Evolutionary conservation across 2,797 vertebrate species (phyloP).

Genomic region (Fistularia tabacaria): DNA sequence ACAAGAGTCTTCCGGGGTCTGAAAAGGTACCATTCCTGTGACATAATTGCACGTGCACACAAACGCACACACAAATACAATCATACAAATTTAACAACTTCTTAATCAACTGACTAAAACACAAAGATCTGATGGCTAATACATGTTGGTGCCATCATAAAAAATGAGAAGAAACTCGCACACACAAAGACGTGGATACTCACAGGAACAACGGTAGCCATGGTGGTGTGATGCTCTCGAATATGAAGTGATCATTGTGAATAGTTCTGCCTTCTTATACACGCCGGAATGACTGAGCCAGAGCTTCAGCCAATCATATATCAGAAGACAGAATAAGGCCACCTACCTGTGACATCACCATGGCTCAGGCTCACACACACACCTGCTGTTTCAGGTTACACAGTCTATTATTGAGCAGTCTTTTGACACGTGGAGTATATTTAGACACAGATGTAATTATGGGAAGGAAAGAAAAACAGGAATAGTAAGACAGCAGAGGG

Average conservation of each 20-base stretch:
- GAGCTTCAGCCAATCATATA: slow-evolving; percentile 24
- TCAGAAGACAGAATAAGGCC: slow-evolving; percentile 9
- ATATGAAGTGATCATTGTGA: slow-evolving; percentile 1
- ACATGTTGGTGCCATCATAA: neutral
- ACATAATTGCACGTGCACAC: neutral
- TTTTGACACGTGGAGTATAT: slow-evolving; percentile 59
- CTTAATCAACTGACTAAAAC: neutral
- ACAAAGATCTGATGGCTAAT: neutral
- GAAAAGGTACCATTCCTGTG: too few relatives aligned
- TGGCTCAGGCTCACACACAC: slow-evolving; percentile 33
- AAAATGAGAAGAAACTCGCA: neutral
- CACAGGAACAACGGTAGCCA: slow-evolving; percentile 74
- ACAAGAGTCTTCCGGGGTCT: too few relatives aligned
- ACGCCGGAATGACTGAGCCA: slow-evolving; percentile 7
- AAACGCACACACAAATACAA: neutral
- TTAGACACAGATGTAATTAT: slow-evolving; percentile 50
- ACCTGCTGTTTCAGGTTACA: slow-evolving; percentile 51
- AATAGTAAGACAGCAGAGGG: neutral
- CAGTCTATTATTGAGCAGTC: slow-evolving; percentile 50
- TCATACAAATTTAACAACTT: too few relatives aligned
- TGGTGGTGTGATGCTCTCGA: slow-evolving; percentile 22
- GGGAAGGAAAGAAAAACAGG: slow-evolving; percentile 21
- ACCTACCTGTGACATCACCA: slow-evolving; percentile 46
- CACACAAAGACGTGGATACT: slow-evolving; percentile 38
- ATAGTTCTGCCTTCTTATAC: slow-evolving; percentile 39